A percentile compares a stretch with the other conserved stretches of the same genome.
phyloP scores from a whole-genome alignment of 2,888 invertebrate species.

The Deilephila porcellus region DNA sequence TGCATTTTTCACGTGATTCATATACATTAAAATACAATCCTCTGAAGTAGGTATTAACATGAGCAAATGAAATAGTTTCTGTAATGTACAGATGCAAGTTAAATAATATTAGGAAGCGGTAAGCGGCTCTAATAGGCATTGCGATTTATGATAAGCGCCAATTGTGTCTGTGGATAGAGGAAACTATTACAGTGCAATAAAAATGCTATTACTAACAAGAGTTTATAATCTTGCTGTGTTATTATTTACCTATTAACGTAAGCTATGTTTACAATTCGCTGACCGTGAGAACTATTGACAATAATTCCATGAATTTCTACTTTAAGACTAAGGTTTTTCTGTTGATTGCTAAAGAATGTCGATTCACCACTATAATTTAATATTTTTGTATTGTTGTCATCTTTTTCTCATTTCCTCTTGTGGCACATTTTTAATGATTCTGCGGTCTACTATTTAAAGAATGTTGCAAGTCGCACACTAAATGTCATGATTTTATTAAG shows the following conservation, averaged over 20 bases:
- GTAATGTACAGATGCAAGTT: background rate
- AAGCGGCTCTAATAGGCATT: background rate
- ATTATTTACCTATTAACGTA: conserved; percentile 18
- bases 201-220: conserved; percentile 20
- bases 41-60: no score
- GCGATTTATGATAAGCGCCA: background rate
- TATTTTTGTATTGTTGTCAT: conserved; percentile 38
- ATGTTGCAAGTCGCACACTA: background rate
- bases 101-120: conserved; percentile 1
- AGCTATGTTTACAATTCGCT: conserved; percentile 43
- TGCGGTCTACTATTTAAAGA: background rate
- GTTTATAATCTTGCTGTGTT: conserved; percentile 4
- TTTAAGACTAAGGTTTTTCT: conserved; percentile 27
- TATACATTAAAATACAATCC: background rate
- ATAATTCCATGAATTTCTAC: conserved; percentile 42
- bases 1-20: background rate
- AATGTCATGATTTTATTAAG: background rate
- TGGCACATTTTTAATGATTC: background rate
- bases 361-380: conserved; percentile 29
- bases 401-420: conserved; percentile 44
- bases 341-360: conserved; percentile 16
- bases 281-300: conserved; percentile 49
- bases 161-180: background rate
- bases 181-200: conserved; percentile 6
- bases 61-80: background rate